Evolutionary conservation across 2,113 vertebrate genomes (phyloP).

Genomic region (Xyrauchen texanus): DNA sequence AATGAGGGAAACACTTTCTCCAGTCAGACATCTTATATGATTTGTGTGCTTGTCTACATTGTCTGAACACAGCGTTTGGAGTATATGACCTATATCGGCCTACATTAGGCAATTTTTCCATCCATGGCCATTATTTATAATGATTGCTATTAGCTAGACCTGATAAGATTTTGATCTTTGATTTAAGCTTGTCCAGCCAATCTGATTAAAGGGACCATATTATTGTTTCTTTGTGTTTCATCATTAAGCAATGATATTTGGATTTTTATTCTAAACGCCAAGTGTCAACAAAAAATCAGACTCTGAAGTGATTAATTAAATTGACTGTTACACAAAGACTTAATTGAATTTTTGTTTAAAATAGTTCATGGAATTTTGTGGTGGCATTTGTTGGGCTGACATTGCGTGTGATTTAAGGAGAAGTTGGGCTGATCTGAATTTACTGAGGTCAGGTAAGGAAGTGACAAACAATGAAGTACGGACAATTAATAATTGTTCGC

Average conservation of each 20-base stretch:
- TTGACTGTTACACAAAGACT: too few relatives aligned
- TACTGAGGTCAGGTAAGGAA: slow-evolving; percentile 54
- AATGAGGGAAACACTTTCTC: too few relatives aligned
- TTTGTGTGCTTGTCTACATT: slow-evolving; percentile 2
- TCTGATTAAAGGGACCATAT: slow-evolving; percentile 17
- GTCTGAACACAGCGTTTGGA: not conserved
- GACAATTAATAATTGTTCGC: slow-evolving; percentile 62
- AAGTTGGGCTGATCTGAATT: slow-evolving; percentile 42
- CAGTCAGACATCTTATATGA: not conserved
- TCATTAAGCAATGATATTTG: not conserved
- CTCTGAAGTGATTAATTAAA: too few relatives aligned
- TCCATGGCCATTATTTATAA: slow-evolving; percentile 31
- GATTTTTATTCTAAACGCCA: not conserved
- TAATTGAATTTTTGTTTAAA: too few relatives aligned
- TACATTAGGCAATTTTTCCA: slow-evolving; percentile 8
- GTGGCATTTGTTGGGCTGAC: slow-evolving; percentile 35
- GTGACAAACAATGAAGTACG: slow-evolving; percentile 64
- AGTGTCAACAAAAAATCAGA: too few relatives aligned
- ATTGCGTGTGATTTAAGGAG: slow-evolving; percentile 49
- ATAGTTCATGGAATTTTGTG: not conserved
- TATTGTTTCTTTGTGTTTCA: not conserved
- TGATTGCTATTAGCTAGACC: slow-evolving; percentile 27
- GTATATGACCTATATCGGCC: not conserved
- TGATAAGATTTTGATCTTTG: slow-evolving; percentile 29
- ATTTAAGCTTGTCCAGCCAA: slow-evolving; percentile 18